phyloP scores from a whole-genome alignment of 30 jellyfish, hydroid and myxozoan genomes.

The Hydra vulgaris region DNA sequence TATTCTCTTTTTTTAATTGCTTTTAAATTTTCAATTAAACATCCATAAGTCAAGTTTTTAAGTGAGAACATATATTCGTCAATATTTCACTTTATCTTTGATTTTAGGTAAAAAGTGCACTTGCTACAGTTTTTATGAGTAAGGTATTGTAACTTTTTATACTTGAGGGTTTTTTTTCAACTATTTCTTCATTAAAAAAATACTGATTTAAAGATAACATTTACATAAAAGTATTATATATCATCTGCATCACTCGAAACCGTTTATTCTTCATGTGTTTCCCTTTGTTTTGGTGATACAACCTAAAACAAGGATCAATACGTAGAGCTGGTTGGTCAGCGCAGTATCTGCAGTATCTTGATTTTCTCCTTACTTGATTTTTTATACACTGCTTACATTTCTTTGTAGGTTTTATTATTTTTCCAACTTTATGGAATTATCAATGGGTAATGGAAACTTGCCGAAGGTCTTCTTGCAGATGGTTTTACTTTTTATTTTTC shows the following conservation, averaged over 20 bases:
- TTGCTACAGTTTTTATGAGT: too few relatives aligned
- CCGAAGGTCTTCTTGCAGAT: conserved; percentile 9
- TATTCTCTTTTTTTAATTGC: too few relatives aligned
- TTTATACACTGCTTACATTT: conserved; percentile 8
- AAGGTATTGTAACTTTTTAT: too few relatives aligned
- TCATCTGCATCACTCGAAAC: conserved; percentile 3
- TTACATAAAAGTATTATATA: not conserved
- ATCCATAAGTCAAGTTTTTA: too few relatives aligned
- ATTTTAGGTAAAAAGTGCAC: too few relatives aligned
- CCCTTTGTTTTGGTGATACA: conserved; percentile 14
- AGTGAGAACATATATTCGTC: too few relatives aligned
- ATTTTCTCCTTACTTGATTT: not conserved
- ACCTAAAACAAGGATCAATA: conserved; percentile 13
- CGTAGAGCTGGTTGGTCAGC: conserved; percentile 14
- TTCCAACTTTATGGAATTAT: not conserved
- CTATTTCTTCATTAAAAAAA: not conserved
- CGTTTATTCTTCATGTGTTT: not conserved
- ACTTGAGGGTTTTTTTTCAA: not conserved
- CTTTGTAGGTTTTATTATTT: conserved; percentile 5
- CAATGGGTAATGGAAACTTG: conserved; percentile 11
- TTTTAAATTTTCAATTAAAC: too few relatives aligned
- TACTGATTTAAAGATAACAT: not conserved
- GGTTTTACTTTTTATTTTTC: too few relatives aligned
- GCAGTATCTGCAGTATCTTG: conserved; percentile 14
- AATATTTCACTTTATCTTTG: too few relatives aligned